Conservation (phyloP, 2,113 vertebrate species). For the Ailuropoda melanoleuca region DNA sequence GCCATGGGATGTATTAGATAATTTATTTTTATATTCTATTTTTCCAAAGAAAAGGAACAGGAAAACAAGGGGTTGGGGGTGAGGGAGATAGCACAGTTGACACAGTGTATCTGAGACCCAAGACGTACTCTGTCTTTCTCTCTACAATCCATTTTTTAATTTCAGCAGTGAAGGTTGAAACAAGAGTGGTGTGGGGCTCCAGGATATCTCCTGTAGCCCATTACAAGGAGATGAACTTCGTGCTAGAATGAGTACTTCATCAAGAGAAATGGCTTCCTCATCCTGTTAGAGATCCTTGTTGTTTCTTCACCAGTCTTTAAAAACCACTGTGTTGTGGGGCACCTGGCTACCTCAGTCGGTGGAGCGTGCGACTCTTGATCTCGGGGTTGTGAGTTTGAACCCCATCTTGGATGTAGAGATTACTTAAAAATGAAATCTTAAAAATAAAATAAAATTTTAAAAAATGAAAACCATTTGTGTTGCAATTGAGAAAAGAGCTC, state of each 20-base stretch:
- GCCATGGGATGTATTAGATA: neutral
- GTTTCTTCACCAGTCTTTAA: neutral
- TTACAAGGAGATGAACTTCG: neutral
- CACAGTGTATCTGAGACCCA: neutral
- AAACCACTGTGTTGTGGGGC: neutral
- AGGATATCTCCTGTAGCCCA: neutral
- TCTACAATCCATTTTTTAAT: neutral
- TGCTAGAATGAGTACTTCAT: neutral
- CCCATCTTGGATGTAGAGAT: neutral
- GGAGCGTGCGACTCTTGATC: neutral
- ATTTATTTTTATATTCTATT: neutral
- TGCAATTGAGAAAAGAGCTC: neutral
- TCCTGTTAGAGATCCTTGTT: conserved; percentile 36
- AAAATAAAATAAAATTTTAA: neutral
- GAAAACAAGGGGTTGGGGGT: neutral
- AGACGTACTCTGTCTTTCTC: neutral
- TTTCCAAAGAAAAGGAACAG: neutral
- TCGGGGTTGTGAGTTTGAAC: neutral
- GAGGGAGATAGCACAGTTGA: neutral
- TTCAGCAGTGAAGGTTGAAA: neutral
- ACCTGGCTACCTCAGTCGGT: neutral
- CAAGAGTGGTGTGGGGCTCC: neutral
- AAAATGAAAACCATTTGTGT: neutral
- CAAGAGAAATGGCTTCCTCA: neutral
- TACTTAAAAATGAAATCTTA: neutral